Evolutionary conservation across 2,113 vertebrate species (phyloP), one percentile per base, ranked within the genome.

Genomic region (Cyanoderma ruficeps): DNA sequence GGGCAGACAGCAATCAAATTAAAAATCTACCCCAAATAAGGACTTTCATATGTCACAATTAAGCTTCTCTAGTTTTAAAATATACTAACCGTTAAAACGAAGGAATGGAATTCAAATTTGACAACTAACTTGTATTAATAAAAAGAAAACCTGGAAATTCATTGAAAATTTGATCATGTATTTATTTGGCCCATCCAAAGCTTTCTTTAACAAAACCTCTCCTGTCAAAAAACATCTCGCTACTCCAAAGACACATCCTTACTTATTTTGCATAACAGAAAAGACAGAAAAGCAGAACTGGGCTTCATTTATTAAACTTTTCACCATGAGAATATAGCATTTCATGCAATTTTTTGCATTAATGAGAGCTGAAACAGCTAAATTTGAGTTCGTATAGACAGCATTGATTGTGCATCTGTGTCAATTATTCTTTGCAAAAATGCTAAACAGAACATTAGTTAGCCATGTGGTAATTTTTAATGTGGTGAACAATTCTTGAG

Each of bases 11-110:
- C 96, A 93, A 95, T 97, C 97, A 98, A 97, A 98, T 98, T 97
- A 98, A 96, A 98, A 97, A 95, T 96, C 97, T 95, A 97, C 96
- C 97, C 97, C 97, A 98, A 98, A 97, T 98, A 98, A 97, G 98
- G 96, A 97, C 96, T 98, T 98, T 97, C 77, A 12, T 97, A 96
- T 97, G 97, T 97, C 96, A 98, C 96, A 96, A 98, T 97, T 98
- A 98, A 97, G 93, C 74, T 82, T 97, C 96, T 96, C 93, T 91
- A 85, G 94, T 96, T 98, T 97, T 95, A 93, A 96, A 97, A 94
- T 78, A 97, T 80, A 95, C 94, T 97, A 97, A 90, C 87, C 86
- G 92, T 96, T 97, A 97, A 97, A 98, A 95, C 14, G 49, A 92
- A 97, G 89, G 92, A 96, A 93, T 69, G 93, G 85, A 97, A 97